Base-by-base conservation (phyloP, 2,888 invertebrate genomes). In the Chymomyza caudatula region DNA sequence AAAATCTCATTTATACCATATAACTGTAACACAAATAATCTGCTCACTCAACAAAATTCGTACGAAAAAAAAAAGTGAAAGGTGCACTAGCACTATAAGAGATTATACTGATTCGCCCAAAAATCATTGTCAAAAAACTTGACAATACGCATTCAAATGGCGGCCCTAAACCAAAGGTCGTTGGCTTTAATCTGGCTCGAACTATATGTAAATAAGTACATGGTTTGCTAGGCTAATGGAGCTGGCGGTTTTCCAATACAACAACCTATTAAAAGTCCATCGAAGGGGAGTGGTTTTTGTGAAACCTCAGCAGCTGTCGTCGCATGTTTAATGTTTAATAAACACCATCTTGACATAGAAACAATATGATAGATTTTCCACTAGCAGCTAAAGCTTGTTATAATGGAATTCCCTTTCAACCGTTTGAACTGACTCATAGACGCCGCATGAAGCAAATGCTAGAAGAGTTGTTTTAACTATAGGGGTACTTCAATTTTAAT, bases 131-230 rank as follows among this genome's bases (percentile, higher is more conserved):
- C 8, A 2, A 37, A n/a, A 55, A 6, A 20, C 19, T 19, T 3
- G 3, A 3, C 43, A 5, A 57, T 23, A 4, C 8, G 2, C n/a
- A 60, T 37, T 11, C 29, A 11, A 2, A 11, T 8, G 5, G 8
- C 11, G 5, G 29, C 29, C 2, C 72, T 63, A 37, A 73, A 67
- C 65, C 76, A 76, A 69, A 75, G 73, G 69, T 73, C 63, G 65
- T 66, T 67, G 63, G 69, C 73, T 74, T 68, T 57, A 72, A 63
- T 74, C 68, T 61, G 63, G 63, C 60, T 74, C 65, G 65, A 76
- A n/a, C n/a, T n/a, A n/a, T n/a, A n/a, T n/a, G n/a, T n/a, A n/a
- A n/a, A n/a, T n/a, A n/a, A 73, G 66, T 69, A 74, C 43, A 51
- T 5, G n/a, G n/a, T 43, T 15, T 61, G 44, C 3, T 3, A 5